phyloP scores from a whole-genome alignment of 2,888 invertebrate species.

The Diaprepes abbreviatus region DNA sequence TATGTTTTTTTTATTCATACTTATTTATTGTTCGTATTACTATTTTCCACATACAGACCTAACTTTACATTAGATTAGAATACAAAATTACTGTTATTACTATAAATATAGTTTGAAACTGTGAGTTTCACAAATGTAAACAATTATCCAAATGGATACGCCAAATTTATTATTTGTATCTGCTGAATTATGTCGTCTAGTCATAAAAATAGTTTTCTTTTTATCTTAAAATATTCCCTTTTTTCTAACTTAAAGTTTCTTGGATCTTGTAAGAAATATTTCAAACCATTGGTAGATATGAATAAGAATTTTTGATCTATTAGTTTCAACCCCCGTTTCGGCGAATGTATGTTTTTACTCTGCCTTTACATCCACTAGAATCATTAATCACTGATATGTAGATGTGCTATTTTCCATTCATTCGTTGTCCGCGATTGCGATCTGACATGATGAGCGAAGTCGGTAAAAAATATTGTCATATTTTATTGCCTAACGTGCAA shows the following conservation, averaged over 20 bases:
- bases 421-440: conserved; percentile 48
- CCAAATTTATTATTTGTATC: too few relatives aligned
- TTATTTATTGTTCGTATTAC: too few relatives aligned
- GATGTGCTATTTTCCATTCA: conserved; percentile 52
- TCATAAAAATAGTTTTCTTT: background rate
- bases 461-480: conserved; percentile 50
- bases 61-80: too few relatives aligned
- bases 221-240: conserved; percentile 31
- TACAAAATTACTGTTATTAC: too few relatives aligned
- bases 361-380: conserved; percentile 49
- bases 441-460: conserved; percentile 49
- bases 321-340: conserved; percentile 52
- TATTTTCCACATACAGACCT: too few relatives aligned
- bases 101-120: too few relatives aligned
- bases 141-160: too few relatives aligned
- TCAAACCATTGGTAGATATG: conserved; percentile 43
- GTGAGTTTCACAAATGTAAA: too few relatives aligned
- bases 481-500: conserved; percentile 48
- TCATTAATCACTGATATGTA: conserved; percentile 56
- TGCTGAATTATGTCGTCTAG: conserved; percentile 7
- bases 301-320: conserved; percentile 55
- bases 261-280: conserved; percentile 41
- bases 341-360: conserved; percentile 51
- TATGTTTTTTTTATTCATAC: too few relatives aligned
- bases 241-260: conserved; percentile 25